phyloP scores from a whole-genome alignment of 2,797 vertebrate genomes.

The Pyrrhura leucotis region DNA sequence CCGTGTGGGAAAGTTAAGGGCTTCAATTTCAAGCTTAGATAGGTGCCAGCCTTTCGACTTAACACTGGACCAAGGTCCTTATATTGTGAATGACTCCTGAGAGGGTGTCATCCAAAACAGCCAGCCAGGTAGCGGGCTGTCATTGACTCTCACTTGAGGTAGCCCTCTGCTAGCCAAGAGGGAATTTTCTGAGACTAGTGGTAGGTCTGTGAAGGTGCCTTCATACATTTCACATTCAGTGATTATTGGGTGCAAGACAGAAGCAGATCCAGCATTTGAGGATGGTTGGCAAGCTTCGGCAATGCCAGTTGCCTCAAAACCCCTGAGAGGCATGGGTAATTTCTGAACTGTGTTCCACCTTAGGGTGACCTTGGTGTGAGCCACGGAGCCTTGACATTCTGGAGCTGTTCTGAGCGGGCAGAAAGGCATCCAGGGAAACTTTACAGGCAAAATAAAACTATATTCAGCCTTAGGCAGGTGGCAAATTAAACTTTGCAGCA shows the following conservation, averaged over 20 bases:
- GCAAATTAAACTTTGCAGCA: neutral
- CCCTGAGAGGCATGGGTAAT: neutral
- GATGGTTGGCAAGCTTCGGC: neutral
- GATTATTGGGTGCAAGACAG: neutral
- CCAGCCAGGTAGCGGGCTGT: neutral
- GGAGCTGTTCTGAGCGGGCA: neutral
- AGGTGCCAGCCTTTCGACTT: neutral
- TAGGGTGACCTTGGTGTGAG: neutral
- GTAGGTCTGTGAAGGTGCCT: neutral
- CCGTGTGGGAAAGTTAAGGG: neutral
- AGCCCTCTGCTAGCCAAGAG: neutral
- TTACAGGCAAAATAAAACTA: neutral
- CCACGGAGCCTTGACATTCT: neutral
- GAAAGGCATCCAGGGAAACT: neutral
- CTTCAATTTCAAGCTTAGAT: neutral
- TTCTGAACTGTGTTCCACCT: neutral
- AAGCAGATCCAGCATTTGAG: neutral
- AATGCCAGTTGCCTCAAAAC: neutral
- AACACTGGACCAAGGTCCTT: neutral
- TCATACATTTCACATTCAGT: neutral
- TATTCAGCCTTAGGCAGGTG: neutral
- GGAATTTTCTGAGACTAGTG: neutral
- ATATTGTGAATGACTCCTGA: neutral
- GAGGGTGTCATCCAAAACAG: neutral
- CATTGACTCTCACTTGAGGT: rapidly evolving